Base-by-base conservation (phyloP, 2,888 invertebrate species). In the Cantharis flavilabris region DNA sequence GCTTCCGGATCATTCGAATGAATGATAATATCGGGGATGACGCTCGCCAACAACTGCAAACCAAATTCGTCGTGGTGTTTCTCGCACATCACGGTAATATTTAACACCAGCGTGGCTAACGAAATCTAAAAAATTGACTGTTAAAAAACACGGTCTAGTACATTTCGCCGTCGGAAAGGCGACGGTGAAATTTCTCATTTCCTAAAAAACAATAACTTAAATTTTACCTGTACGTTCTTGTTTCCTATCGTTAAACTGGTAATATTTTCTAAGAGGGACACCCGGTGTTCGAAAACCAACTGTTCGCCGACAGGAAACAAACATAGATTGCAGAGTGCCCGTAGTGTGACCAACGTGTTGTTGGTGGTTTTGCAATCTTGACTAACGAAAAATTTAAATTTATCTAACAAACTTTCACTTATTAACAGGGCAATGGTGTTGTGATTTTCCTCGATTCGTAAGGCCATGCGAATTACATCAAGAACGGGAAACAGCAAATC, bases 401-500 rank as follows among this genome's bases (percentile, higher is more conserved):
- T 85, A 69, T 85, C 82, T 28, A 88, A 83, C 69, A 88, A 81
- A 33, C 82, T 76, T 28, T 86, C 87, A 79, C 83, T 83, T 78
- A 84, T 86, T 74, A 82, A 86, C 33, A 79, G 86, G 80, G 92
- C 92, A 7, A 95, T 90, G 3, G 91, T 89, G 83, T 92, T 91
- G 80, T 93, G 93, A 80, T 86, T 88, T 33, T 80, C 80, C 80
- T 84, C 82, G 73, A 86, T 79, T 69, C 96, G 92, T 62, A 98
- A 91, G 0, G 96, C 95, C 84, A 98, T 89, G 81, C 98, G 92
- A 13, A 97, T 91, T 5, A 98, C 90, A 86, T 99, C 98, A 82
- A 99, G 88, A 5, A 94, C 95, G 0, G 98, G 98, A 86, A 98
- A 97, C 1, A 97, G 90, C 80, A 94, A 91, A 85, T 95, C 95